Percentiles rank a stretch among this genome's conserved stretches.
Conservation (phyloP, 2,113 vertebrate genomes). For the Nesogale talazaci region DNA sequence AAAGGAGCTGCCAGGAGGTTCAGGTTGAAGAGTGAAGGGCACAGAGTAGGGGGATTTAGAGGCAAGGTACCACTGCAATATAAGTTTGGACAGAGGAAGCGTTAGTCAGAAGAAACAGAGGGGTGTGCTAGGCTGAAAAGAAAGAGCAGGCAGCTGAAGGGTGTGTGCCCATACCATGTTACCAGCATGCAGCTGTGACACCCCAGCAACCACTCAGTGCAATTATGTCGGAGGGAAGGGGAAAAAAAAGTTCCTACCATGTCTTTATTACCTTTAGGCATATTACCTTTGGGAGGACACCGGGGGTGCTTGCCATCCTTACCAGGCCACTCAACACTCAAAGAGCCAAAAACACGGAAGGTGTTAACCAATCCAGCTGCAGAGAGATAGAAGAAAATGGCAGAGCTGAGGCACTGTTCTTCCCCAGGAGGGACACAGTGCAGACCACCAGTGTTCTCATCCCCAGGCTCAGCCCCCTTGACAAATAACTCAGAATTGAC, state of each 20-base stretch:
- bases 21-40: background rate
- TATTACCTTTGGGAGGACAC: constrained; percentile 99
- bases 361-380: constrained; percentile 97
- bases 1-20: background rate
- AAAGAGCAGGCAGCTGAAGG: background rate
- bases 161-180: constrained; percentile 75
- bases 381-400: background rate
- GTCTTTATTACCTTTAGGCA: constrained; percentile 97
- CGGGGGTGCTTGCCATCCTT: constrained; percentile 99
- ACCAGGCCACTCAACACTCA: constrained; percentile 99
- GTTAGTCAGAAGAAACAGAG: background rate
- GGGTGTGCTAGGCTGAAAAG: constrained; percentile 5
- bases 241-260: constrained; percentile 92
- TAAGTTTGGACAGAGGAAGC: background rate
- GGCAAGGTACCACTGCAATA: background rate
- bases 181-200: constrained; percentile 85
- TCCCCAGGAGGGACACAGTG: background rate
- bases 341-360: constrained; percentile 96
- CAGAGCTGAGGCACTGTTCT: background rate
- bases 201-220: constrained; percentile 84
- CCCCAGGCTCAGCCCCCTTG: background rate
- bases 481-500: background rate
- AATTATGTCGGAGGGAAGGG: constrained; percentile 80
- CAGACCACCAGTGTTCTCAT: background rate
- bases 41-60: background rate